Base-by-base conservation (phyloP, 2,888 invertebrate species). In the Leptopilina myrica region DNA sequence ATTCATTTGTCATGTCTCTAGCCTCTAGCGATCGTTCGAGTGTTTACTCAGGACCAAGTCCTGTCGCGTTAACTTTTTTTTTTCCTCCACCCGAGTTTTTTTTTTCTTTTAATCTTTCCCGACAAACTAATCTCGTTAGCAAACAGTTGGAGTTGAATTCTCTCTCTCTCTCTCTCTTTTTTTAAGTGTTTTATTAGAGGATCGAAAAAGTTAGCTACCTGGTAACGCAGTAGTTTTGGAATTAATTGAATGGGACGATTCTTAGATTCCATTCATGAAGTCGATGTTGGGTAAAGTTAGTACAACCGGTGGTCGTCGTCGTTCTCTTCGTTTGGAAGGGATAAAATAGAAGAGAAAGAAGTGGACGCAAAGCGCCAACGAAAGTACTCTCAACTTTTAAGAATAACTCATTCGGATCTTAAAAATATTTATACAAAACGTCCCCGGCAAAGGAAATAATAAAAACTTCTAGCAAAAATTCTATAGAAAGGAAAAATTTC, bases 211-310 rank as follows among this genome's bases (percentile, higher is more conserved):
- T 73, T 59, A n/a, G 73, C 73, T 73, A 73, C 73, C 73, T 73
- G 56, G 73, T 73, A 73, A 73, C 73, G 73, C 73, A 73, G 46
- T 33, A 46, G 56, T 73, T 73, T 73, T 73, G 73, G 73, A 73
- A 73, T 73, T 73, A 73, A 59, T 73, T 73, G 73, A 73, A 73
- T 73, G 73, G 73, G 73, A 73, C 73, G 73, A 73, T 73, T 73
- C 73, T 73, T 73, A 73, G 56, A 73, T 73, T 56, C 73, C 73
- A 73, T 73, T 73, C 73, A 73, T 73, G 73, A 73, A 73, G 73
- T 73, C 56, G 56, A 73, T 73, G 73, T 56, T 56, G 33, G 73
- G 56, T 73, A 73, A 73, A 73, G 73, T 73, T 73, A 73, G 73
- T 73, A 73, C 73, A 73, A 73, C 56, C 56, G 56, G 73, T 73